Conservation (phyloP, 2,888 invertebrate genomes). For the Drosophila incognita region DNA sequence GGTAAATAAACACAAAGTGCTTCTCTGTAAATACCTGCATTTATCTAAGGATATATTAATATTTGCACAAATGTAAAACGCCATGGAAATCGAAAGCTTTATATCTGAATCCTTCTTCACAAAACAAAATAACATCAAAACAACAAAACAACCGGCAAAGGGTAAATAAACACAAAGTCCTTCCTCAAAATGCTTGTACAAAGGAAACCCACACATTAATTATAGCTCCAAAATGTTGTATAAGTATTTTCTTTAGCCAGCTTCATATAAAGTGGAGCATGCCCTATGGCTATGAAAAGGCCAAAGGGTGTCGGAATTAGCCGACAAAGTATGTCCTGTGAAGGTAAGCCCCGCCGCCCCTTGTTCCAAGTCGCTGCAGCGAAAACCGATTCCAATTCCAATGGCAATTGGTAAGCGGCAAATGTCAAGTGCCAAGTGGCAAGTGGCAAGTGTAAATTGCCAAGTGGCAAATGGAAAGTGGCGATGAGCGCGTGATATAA, state of each 20-base stretch:
- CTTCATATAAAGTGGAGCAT: neutral
- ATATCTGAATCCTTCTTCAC: too few species aligned
- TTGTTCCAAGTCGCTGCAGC: neutral
- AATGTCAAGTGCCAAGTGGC: neutral
- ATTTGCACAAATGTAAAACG: too few species aligned
- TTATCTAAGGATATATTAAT: too few species aligned
- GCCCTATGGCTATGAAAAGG: neutral
- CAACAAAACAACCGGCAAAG: neutral
- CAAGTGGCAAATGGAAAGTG: neutral
- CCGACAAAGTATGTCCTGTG: neutral
- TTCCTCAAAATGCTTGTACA: neutral
- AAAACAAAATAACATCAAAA: neutral
- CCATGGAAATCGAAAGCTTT: too few species aligned
- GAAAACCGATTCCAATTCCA: neutral
- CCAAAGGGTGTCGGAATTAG: neutral
- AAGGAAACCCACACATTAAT: neutral
- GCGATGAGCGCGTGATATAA: neutral
- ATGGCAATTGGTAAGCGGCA: neutral
- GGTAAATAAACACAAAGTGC: neutral
- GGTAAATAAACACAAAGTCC: slow-evolving; percentile 17
- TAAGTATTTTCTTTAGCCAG: neutral
- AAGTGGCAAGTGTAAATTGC: neutral
- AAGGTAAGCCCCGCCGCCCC: neutral
- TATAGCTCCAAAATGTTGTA: neutral
- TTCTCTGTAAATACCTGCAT: too few species aligned